phyloP scores from a whole-genome alignment of 2,888 invertebrate genomes.

The Mythimna vitellina region DNA sequence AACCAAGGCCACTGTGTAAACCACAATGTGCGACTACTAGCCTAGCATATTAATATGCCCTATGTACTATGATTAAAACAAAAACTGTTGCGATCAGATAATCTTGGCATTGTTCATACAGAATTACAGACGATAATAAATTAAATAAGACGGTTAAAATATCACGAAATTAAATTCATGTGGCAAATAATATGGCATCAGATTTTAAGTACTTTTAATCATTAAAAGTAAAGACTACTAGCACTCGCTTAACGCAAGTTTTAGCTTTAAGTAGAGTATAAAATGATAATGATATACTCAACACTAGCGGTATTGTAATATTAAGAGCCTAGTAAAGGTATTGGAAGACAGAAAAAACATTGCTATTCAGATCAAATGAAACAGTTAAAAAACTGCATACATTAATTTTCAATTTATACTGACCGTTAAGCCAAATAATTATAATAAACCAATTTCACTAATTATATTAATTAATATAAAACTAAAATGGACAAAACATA shows the following conservation, averaged over 20 bases:
- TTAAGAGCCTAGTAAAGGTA: slow-evolving; percentile 78
- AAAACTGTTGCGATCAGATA: slow-evolving; percentile 76
- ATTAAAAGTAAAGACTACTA: slow-evolving; percentile 79
- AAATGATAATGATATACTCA: slow-evolving; percentile 65
- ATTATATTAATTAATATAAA: slow-evolving; percentile 78
- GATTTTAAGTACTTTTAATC: slow-evolving; percentile 88
- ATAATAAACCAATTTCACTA: slow-evolving; percentile 84
- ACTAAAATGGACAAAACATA: slow-evolving; percentile 87
- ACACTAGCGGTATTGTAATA: slow-evolving; percentile 71
- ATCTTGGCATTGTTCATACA: slow-evolving; percentile 78
- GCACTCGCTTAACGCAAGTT: slow-evolving; percentile 66
- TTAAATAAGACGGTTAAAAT: slow-evolving; percentile 86
- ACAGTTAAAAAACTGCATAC: slow-evolving; percentile 76
- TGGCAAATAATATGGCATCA: slow-evolving; percentile 90
- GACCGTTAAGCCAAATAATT: slow-evolving; percentile 82
- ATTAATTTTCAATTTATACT: slow-evolving; percentile 80
- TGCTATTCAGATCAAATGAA: slow-evolving; percentile 87
- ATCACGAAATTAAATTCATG: slow-evolving; percentile 88
- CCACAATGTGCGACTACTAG: slow-evolving; percentile 86
- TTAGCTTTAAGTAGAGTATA: slow-evolving; percentile 65
- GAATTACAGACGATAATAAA: slow-evolving; percentile 82
- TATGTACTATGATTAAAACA: slow-evolving; percentile 78
- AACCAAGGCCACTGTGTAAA: slow-evolving; percentile 86
- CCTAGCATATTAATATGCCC: slow-evolving; percentile 85
- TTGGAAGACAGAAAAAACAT: slow-evolving; percentile 89